Base-by-base conservation (phyloP, 2,888 invertebrate species). In the Melolontha melolontha region DNA sequence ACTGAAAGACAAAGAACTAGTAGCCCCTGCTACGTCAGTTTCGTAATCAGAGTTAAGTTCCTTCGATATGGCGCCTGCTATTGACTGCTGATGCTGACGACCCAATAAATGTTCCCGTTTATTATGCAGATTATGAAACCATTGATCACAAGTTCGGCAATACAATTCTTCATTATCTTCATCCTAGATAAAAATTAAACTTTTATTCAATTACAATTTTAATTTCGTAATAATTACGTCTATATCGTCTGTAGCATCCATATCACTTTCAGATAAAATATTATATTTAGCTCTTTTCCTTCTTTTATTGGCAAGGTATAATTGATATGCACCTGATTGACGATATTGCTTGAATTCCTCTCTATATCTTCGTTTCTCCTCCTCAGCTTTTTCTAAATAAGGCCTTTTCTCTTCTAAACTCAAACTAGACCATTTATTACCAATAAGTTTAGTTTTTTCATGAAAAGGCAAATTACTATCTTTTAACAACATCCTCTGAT, bases 21-120 rank as follows among this genome's bases (percentile, higher is more conserved):
- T 70, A 67, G 55, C 69, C 14, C 66, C 59, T 22, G 69, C 67
- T 8, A 66, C 67, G 12, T 72, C 70, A 59, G 71, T 74, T 49
- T 77, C 76, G 51, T 75, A 73, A 70, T 79, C 77, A 5, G 75
- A 75, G 12, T 75, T 78, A 64, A 82, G 72, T 74, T 83, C 84
- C 66, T 80, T 78, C 66, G 77, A 78, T 72, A 82, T 83, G 69
- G 83, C 82, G 17, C 83, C 83, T 6, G 82, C 82, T 34, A 84
- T 78, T 6, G 81, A 80, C 79, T 82, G 85, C 57, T 86, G 81
- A 78, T 88, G 88, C 71, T 86, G 86, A 69, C 85, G 81, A 6
- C 88, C 87, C 76, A 86, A 85, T 72, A 88, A 80, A 78, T 88
- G 88, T 73, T 88, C 88, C 64, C 85, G 82, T 76, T 87, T 88